Base-by-base conservation (phyloP, 2,888 invertebrate genomes). In the Trachelus tabidus region DNA sequence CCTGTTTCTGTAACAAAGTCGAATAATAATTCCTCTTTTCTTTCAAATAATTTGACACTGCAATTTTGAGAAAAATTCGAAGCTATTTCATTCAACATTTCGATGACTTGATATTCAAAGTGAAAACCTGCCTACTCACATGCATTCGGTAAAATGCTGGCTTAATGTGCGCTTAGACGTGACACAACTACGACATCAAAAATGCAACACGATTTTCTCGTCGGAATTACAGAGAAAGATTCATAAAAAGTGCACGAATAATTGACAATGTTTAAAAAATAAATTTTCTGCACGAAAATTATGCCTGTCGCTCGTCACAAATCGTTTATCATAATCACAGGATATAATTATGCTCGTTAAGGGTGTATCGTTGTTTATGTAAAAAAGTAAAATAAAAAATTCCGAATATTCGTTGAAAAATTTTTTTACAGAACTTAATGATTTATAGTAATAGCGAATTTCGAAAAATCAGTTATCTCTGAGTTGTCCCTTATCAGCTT, bases 151-250 rank as follows among this genome's bases (percentile, higher is more conserved):
- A 56, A 23, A 56, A 40, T 40, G 40, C 40, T 56, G 40, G 30
- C 4, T 71, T 12, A 40, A 77, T 88, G 87, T 88, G 88, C 88
- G 87, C 81, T 87, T 88, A 86, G 87, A 88, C 85, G 81, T 85
- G 78, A 83, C 80, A 81, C 79, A 82, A 80, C 81, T 81, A 81
- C 30, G 15, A 34, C 71, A 34, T 31, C 40, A 15, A 34, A 69
- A 71, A 71, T 71, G 71, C 15, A 71, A 71, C 15, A 31, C 4
- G 71, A 31, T 30, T 71, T 71, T 71, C 71, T 15, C 71, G 12
- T 30, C 71, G 12, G 15, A 34, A 71, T 33, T 71, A 31, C 31
- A 71, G 31, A 33, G 71, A 71, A 15, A 71, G 34, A 71, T 71
- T 23, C 31, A 71, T 71, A 71, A 71, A 31, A 31, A 34, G 15